Evolutionary conservation across 2,797 vertebrate genomes (phyloP).

Genomic region (Spondyliosoma cantharus): DNA sequence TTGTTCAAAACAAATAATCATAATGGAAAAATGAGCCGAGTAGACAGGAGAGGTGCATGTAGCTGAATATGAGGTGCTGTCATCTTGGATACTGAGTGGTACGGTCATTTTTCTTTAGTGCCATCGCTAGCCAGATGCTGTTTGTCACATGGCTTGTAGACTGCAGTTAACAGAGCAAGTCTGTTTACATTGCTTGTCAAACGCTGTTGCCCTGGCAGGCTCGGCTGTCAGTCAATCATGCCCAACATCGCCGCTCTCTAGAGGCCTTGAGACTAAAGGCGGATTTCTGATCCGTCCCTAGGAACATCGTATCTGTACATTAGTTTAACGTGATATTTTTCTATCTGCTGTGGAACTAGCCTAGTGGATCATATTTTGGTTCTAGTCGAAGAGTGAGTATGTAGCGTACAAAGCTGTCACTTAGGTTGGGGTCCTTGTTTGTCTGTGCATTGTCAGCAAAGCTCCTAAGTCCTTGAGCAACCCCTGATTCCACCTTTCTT

Average conservation of each 20-base stretch:
- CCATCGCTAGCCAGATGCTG: slow-evolving; percentile 16
- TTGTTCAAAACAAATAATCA: slow-evolving; percentile 1
- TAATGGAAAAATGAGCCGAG: background rate
- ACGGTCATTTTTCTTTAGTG: slow-evolving; percentile 20
- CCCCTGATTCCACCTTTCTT: slow-evolving; percentile 37
- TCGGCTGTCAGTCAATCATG: slow-evolving; percentile 43
- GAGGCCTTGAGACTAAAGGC: slow-evolving; percentile 22
- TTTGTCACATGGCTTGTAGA: slow-evolving; percentile 42
- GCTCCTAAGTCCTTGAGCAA: slow-evolving; percentile 28
- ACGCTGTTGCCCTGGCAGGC: slow-evolving; percentile 18
- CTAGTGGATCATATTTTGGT: background rate
- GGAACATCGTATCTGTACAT: background rate
- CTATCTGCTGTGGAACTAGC: background rate
- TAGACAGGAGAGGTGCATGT: background rate
- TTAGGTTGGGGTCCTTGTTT: slow-evolving; percentile 14
- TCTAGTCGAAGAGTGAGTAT: background rate
- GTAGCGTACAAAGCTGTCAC: background rate
- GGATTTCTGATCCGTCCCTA: slow-evolving; percentile 23
- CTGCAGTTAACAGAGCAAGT: slow-evolving; percentile 35
- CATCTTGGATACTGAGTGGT: slow-evolving; percentile 7
- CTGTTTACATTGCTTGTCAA: slow-evolving; percentile 47
- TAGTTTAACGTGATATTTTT: background rate
- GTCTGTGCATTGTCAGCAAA: slow-evolving; percentile 19
- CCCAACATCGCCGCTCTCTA: background rate
- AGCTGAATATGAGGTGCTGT: slow-evolving; percentile 20